A percentile compares a stretch with the other conserved stretches of the same genome.
These are phyloP conservation scores for Cossypha caffra DNA, from an alignment of 2,797 vertebrate species.

Conservation along the genomic window DNA sequence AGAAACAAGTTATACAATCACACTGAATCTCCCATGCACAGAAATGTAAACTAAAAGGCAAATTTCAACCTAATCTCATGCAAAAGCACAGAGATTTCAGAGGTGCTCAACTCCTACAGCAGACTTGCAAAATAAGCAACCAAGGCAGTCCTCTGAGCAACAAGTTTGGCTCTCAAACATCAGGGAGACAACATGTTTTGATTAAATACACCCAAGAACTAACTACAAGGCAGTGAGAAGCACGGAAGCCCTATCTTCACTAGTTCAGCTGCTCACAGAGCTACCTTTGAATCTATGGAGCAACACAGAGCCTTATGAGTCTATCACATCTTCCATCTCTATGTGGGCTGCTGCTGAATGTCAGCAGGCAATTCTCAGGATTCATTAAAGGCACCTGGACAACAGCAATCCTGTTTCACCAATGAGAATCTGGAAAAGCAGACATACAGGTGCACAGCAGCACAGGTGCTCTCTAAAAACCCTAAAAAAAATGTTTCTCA, in stretches of 20 bases:
- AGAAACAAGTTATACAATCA: background rate
- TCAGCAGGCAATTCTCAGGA: background rate
- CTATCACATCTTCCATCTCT: background rate
- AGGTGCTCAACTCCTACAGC: background rate
- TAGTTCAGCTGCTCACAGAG: background rate
- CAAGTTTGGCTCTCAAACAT: background rate
- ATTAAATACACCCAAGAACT: background rate
- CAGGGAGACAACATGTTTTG: background rate
- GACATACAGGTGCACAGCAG: background rate
- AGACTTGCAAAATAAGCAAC: background rate
- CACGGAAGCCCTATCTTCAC: background rate
- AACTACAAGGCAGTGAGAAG: background rate
- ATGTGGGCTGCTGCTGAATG: background rate
- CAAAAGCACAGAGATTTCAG: background rate
- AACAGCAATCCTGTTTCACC: background rate
- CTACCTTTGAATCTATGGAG: background rate
- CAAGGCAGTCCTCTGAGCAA: background rate
- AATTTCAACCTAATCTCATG: background rate
- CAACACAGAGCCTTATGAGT: background rate
- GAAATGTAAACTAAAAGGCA: background rate
- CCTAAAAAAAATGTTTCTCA: background rate
- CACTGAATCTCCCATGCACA: background rate
- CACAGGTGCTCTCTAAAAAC: background rate
- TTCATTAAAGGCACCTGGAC: background rate
- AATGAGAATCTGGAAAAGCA: background rate